A percentile compares a stretch with the other conserved stretches of the same genome.
Conservation (phyloP, 2,888 invertebrate genomes). For the Tyria jacobaeae region DNA sequence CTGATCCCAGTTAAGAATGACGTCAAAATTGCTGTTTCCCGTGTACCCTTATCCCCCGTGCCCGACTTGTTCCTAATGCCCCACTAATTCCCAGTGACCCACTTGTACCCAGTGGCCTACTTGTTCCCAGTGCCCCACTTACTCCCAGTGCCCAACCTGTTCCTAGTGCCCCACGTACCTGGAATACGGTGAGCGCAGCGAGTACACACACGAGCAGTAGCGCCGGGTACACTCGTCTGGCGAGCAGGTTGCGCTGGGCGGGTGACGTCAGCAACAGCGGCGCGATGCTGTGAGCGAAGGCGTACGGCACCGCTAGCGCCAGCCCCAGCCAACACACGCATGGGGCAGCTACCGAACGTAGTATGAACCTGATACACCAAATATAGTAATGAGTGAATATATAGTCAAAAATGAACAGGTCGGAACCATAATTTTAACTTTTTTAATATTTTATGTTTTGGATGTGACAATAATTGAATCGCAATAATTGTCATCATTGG, state of each 20-base stretch:
- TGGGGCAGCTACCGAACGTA: constrained; percentile 95
- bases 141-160: too few species aligned
- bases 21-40: too few species aligned
- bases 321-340: constrained; percentile 95
- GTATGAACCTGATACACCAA: constrained; percentile 87
- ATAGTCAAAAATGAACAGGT: not conserved
- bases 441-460: too few species aligned
- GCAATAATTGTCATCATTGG: too few species aligned
- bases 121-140: too few species aligned
- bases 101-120: too few species aligned
- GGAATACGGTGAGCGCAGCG: constrained; percentile 81
- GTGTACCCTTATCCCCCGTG: too few species aligned
- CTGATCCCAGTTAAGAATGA: too few species aligned
- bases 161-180: constrained; percentile 41
- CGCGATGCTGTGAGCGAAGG: constrained; percentile 92
- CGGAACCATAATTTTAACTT: not conserved
- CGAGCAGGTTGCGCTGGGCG: constrained; percentile 91
- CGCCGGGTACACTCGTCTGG: constrained; percentile 95
- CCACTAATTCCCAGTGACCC: too few species aligned
- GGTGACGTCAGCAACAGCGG: constrained; percentile 89
- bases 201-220: constrained; percentile 91
- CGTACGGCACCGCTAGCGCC: constrained; percentile 97
- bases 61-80: too few species aligned
- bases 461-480: too few species aligned
- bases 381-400: too few species aligned